Conservation (phyloP, 2,888 invertebrate genomes). For the Eilema depressum region DNA sequence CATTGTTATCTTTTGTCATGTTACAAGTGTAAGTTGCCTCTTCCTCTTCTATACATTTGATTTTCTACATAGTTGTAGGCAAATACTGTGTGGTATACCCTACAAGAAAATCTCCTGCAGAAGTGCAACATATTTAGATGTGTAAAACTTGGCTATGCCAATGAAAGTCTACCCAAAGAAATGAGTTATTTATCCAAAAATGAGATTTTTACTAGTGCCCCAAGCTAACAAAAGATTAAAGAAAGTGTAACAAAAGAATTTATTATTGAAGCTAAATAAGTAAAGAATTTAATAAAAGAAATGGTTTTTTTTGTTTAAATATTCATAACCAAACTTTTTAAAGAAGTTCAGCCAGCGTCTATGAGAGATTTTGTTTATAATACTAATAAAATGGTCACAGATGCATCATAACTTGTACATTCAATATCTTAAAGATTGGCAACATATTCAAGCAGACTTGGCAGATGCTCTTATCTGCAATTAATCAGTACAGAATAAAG, state of each 20-base stretch:
- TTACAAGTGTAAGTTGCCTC: too few relatives aligned
- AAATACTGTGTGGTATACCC: too few relatives aligned
- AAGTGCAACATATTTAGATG: neutral
- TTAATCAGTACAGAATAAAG: constrained; percentile 40
- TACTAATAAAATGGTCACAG: constrained; percentile 38
- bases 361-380: constrained; percentile 24
- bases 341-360: neutral
- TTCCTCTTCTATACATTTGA: too few relatives aligned
- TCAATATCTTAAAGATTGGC: constrained; percentile 39
- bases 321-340: neutral
- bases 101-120: neutral
- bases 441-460: constrained; percentile 35
- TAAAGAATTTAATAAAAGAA: neutral
- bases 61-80: too few relatives aligned
- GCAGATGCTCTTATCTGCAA: constrained; percentile 38
- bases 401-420: constrained; percentile 2
- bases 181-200: neutral
- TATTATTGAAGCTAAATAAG: neutral
- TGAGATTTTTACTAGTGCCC: neutral
- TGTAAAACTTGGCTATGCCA: neutral
- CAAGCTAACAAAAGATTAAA: neutral
- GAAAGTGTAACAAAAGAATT: neutral
- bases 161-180: neutral
- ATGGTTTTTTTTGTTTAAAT: neutral
- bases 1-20: too few relatives aligned